Evolutionary conservation across 2,113 vertebrate genomes (phyloP), one percentile per base, ranked within the genome.

Genomic region (Cheilinus undulatus): DNA sequence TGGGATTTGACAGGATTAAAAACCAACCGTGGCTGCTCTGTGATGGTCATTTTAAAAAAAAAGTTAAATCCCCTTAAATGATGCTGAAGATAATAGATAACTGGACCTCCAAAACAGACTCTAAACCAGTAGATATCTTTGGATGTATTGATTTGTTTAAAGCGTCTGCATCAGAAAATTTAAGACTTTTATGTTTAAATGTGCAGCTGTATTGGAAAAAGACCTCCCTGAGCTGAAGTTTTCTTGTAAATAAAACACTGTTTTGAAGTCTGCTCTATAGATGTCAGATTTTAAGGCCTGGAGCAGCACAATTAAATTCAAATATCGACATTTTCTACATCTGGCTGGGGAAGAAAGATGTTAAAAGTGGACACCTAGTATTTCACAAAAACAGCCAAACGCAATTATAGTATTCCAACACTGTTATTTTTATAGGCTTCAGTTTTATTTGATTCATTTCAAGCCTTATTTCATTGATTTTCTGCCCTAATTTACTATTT

Each of bases 231-330:
- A 49, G 73, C 46, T 22, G 22, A 15, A 17, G 36, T 26, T 51
- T 56, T 26, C 19, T 42, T 30, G 24, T 78, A 23, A 50, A 62
- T 68, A 51, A 4, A 24, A 51, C 3, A 50, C 2, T 14, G 24
- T 27, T 43, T 36, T 54, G 38, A n/a, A 34, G 49, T 53, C 20
- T 12, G 1, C 28, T 28, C 48, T 45, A 20, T 8, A 14, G 20
- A 42, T 32, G 75, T 65, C 48, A 22, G n/a, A 57, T 56, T 50
- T n/a, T 38, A 10, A 64, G 23, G 36, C 15, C 48, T 11, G 32
- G 10, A 50, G n/a, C n/a, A 23, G 15, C 13, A 57, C 34, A 64
- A 62, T 63, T 69, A 64, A 62, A 67, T 73, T 42, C 6, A 43
- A 24, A 69, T 73, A 50, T 62, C 23, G 34, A 10, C 32, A 36